phyloP scores from a whole-genome alignment of 2,888 invertebrate species.

The Automeris io region DNA sequence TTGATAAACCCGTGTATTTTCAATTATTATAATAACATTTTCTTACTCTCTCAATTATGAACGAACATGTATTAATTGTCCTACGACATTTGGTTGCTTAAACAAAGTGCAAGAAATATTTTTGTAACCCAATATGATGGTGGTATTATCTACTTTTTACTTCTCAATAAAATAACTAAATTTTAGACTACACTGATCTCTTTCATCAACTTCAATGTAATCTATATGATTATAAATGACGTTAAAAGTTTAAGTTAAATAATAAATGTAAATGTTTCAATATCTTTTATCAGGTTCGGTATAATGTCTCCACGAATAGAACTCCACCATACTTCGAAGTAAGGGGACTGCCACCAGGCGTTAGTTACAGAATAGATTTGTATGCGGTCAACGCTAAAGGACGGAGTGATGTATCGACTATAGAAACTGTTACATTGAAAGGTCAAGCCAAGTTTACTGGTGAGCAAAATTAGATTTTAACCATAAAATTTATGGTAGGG shows the following conservation, averaged over 20 bases:
- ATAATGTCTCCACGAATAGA: constrained; percentile 79
- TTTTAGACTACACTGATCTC: too few relatives aligned
- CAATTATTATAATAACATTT: too few relatives aligned
- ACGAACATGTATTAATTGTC: too few relatives aligned
- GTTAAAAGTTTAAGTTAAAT: not conserved
- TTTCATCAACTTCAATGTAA: too few relatives aligned
- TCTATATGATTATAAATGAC: not conserved
- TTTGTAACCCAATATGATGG: too few relatives aligned
- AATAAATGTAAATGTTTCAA: not conserved
- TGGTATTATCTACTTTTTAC: too few relatives aligned
- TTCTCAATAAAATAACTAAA: too few relatives aligned
- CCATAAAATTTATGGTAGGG: too few relatives aligned
- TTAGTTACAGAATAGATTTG: constrained; percentile 87
- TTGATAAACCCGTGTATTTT: too few relatives aligned
- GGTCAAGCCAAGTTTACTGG: constrained; percentile 92
- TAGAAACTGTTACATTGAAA: constrained; percentile 90
- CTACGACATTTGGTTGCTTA: too few relatives aligned
- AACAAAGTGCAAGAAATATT: too few relatives aligned
- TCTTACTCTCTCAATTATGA: too few relatives aligned
- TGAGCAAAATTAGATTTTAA: constrained; percentile 51
- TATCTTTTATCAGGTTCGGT: constrained; percentile 58
- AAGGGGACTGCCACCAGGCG: constrained; percentile 83
- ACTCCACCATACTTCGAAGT: constrained; percentile 83
- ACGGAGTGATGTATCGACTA: constrained; percentile 87
- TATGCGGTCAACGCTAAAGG: constrained; percentile 94